Percentiles rank a stretch among this genome's conserved stretches.
phyloP scores from a whole-genome alignment of 2,797 vertebrate species.

The Gobionotothen gibberifrons region DNA sequence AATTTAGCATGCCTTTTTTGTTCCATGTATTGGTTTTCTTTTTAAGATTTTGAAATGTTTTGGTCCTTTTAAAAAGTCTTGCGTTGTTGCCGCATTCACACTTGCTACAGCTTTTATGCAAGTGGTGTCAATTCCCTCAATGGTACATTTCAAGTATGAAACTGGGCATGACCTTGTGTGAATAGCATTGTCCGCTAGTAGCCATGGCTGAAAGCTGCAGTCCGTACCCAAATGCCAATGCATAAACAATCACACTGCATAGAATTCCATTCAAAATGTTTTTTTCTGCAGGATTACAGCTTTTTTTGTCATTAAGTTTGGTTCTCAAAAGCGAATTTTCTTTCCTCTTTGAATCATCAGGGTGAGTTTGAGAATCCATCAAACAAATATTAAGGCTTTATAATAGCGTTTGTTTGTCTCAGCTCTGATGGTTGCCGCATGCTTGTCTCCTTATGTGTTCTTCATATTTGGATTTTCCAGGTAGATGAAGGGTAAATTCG shows the following conservation, averaged over 20 bases:
- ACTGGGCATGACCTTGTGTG: neutral
- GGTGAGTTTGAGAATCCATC: slow-evolving; percentile 14
- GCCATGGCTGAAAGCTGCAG: slow-evolving; percentile 8
- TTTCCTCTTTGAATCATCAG: neutral
- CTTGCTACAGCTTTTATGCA: slow-evolving; percentile 49
- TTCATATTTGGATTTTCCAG: slow-evolving; percentile 2
- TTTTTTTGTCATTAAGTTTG: neutral
- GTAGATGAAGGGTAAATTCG: neutral
- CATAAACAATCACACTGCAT: slow-evolving; percentile 23
- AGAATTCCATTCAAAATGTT: slow-evolving; percentile 9
- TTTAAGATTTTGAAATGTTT: slow-evolving; percentile 55
- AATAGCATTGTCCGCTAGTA: neutral
- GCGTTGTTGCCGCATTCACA: slow-evolving; percentile 65
- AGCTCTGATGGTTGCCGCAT: neutral
- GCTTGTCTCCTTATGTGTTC: neutral
- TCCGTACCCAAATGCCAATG: neutral
- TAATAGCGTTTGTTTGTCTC: slow-evolving; percentile 5
- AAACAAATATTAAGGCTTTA: slow-evolving; percentile 36
- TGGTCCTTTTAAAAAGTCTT: slow-evolving; percentile 48
- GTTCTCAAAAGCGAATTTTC: neutral
- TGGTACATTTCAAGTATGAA: neutral
- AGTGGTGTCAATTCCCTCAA: neutral
- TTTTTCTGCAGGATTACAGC: neutral
- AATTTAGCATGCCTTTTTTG: slow-evolving; percentile 79
- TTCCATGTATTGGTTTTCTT: slow-evolving; percentile 55